Evolutionary conservation across 1,140 invertebrate species (phyloP).

Genomic region (Temnothorax longispinosus): DNA sequence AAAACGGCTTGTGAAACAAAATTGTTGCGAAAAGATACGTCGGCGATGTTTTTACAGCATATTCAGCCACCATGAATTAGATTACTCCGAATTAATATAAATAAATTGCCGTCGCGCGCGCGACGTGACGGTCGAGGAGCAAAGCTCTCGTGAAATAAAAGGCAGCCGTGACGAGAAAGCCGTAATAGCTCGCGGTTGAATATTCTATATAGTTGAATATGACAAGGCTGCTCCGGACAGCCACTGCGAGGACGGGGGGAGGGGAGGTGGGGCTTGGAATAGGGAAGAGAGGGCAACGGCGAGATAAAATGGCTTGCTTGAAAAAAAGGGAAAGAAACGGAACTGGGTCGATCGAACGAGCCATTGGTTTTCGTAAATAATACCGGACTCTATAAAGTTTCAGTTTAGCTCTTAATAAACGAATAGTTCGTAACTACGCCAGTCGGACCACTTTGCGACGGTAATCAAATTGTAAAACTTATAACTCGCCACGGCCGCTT

Average conservation of each 20-base stretch:
- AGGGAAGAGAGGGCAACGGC: not conserved
- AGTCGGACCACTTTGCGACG: constrained; percentile 22
- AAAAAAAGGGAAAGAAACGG: constrained; percentile 1
- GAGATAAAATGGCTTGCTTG: constrained; percentile 59
- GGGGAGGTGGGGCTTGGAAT: not conserved
- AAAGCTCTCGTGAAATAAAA: constrained; percentile 50
- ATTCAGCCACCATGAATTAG: constrained; percentile 31
- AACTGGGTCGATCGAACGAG: constrained; percentile 49
- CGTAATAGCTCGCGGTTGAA: constrained; percentile 58
- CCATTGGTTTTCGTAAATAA: constrained; percentile 58
- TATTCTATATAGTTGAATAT: constrained; percentile 60
- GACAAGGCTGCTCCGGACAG: constrained; percentile 55
- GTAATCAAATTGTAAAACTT: constrained; percentile 61
- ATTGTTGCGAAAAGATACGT: constrained; percentile 20
- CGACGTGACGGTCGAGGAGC: constrained; percentile 13
- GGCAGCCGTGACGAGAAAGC: constrained; percentile 42
- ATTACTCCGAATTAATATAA: constrained; percentile 50
- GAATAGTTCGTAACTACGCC: constrained; percentile 24
- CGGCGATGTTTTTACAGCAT: constrained; percentile 28
- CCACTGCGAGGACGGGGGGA: not conserved
- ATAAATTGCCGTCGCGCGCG: constrained; percentile 48
- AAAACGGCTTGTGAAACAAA: constrained; percentile 8
- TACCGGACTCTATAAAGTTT: constrained; percentile 11
- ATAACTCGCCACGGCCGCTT: constrained; percentile 31
- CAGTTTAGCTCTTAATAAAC: constrained; percentile 30